Conservation (phyloP, 2,113 vertebrate species). For the Bettongia penicillata region DNA sequence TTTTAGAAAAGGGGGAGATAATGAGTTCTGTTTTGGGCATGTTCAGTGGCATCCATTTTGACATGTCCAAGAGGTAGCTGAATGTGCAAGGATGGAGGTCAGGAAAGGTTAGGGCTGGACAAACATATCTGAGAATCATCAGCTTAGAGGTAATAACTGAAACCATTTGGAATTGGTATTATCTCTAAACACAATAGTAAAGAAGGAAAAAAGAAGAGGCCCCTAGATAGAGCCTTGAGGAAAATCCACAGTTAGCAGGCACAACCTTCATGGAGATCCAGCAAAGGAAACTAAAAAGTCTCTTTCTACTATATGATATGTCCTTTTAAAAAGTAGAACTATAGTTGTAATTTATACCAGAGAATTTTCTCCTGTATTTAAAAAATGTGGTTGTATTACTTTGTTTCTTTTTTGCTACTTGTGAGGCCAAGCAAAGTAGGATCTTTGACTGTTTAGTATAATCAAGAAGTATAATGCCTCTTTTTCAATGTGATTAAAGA, state of each 20-base stretch:
- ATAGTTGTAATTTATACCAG: not conserved
- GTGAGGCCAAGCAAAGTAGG: too few relatives aligned
- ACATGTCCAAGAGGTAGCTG: not conserved
- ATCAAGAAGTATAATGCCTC: too few relatives aligned
- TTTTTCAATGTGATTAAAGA: too few relatives aligned
- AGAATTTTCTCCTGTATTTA: slow-evolving; percentile 51
- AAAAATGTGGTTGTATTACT: slow-evolving; percentile 22
- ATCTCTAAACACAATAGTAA: not conserved
- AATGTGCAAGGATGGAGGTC: not conserved
- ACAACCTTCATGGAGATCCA: not conserved
- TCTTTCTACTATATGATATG: not conserved
- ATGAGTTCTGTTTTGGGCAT: too few relatives aligned
- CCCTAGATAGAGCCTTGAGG: not conserved
- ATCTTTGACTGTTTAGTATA: too few relatives aligned
- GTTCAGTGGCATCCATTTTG: too few relatives aligned
- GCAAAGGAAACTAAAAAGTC: not conserved
- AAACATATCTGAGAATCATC: not conserved
- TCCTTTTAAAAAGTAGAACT: not conserved
- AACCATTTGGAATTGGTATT: not conserved
- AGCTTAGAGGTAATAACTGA: not conserved
- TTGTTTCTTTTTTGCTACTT: slow-evolving; percentile 34
- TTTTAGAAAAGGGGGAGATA: too few relatives aligned
- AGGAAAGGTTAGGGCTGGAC: not conserved
- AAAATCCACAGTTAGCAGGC: not conserved
- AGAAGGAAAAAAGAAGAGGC: not conserved